Evolutionary conservation across 2,113 vertebrate species (phyloP).

Genomic region (Seriola rivoliana): DNA sequence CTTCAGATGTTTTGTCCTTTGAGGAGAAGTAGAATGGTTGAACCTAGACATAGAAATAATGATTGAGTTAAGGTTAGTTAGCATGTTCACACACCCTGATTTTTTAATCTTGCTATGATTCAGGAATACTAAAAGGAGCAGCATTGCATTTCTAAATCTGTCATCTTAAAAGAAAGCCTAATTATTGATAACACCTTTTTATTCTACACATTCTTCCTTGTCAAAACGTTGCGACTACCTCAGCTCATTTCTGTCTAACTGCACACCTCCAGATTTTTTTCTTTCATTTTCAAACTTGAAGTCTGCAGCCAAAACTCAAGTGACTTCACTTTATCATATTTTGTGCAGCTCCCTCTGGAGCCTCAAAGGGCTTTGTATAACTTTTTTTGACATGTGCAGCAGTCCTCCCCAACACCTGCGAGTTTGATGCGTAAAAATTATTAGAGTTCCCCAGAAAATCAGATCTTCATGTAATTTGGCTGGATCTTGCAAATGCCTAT

Average conservation of each 20-base stretch:
- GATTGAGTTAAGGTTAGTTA: neutral
- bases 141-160: neutral
- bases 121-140: neutral
- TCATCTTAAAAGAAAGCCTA: too few relatives aligned
- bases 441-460: neutral
- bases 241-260: neutral
- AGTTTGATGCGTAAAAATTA: too few relatives aligned
- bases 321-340: too few relatives aligned
- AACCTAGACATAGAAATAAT: neutral
- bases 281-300: too few relatives aligned
- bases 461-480: neutral
- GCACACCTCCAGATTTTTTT: too few relatives aligned
- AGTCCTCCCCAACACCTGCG: too few relatives aligned
- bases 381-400: too few relatives aligned
- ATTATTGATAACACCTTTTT: neutral
- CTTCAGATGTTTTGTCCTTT: slow-evolving; percentile 48
- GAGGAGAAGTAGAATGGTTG: neutral
- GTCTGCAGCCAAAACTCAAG: neutral
- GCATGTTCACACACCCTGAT: neutral
- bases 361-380: too few relatives aligned
- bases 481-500: neutral
- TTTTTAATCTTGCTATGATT: neutral
- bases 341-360: neutral
- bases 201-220: neutral
- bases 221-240: neutral